phyloP scores from a whole-genome alignment of 2,113 vertebrate species.

The Odocoileus hemionus region DNA sequence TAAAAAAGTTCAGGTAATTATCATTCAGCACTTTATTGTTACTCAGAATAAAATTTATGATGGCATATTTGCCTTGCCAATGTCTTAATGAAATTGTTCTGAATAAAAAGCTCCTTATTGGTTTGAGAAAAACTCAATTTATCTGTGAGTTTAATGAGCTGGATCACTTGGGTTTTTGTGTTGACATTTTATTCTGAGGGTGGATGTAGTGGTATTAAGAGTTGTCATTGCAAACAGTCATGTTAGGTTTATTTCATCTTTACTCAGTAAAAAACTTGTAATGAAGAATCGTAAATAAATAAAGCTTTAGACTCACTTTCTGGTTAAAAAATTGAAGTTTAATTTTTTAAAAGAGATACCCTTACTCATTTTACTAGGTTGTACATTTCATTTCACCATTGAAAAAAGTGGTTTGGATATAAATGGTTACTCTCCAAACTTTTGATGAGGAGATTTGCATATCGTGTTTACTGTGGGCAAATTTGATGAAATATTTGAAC shows the following conservation, averaged over 20 bases:
- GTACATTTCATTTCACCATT: conserved; percentile 46
- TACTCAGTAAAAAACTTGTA: conserved; percentile 37
- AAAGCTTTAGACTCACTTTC: conserved; percentile 26
- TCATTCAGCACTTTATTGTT: conserved; percentile 98
- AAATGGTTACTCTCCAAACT: background rate
- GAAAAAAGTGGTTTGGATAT: background rate
- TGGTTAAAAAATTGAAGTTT: conserved; percentile 51
- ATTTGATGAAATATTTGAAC: conserved; percentile 44
- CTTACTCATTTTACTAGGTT: conserved; percentile 42
- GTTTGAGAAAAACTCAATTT: conserved; percentile 68
- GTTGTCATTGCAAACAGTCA: conserved; percentile 47
- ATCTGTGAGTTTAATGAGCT: conserved; percentile 67
- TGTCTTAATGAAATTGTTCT: conserved; percentile 90
- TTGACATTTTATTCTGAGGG: conserved; percentile 52
- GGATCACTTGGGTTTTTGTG: conserved; percentile 55
- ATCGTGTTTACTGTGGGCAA: conserved; percentile 2
- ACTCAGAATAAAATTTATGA: conserved; percentile 87
- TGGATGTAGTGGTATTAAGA: conserved; percentile 38
- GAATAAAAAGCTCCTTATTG: conserved; percentile 85
- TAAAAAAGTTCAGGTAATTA: conserved; percentile 87
- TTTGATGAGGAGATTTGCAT: conserved; percentile 38
- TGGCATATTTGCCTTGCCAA: conserved; percentile 88
- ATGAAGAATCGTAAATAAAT: conserved; percentile 51
- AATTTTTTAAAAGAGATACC: background rate
- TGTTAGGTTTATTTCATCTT: conserved; percentile 41